Base-by-base conservation (phyloP, 2,113 vertebrate genomes). In the Ancistrus triradiatus region DNA sequence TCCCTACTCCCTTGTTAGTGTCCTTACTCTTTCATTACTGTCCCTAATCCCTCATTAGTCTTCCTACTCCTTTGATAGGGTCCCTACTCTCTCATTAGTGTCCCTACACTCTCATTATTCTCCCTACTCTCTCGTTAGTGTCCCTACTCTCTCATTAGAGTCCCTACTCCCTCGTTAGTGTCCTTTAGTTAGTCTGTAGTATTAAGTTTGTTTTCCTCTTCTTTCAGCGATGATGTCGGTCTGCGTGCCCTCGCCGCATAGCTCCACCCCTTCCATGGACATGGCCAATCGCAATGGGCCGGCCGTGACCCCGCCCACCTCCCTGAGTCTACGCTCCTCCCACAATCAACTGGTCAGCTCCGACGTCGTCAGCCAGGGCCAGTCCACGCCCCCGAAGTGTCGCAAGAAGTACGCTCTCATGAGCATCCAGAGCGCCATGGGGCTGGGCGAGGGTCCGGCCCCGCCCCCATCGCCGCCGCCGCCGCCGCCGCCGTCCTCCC, bases 391-490 rank as follows among this genome's bases (percentile, higher is more conserved):
- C 5, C 95, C 96, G 0, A 97, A 98, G 75, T 98, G 94, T 85
- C 88, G 95, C 72, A 98, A 96, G 65, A 97, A 98, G 74, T 98
- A 97, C 0, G 94, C 94, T 0, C 85, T 97, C 28, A 98, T 94
- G 69, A 97, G 89, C 63, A 95, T 98, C 63, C 94, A 98, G 87
- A 82, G 87, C 0, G 95, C 95, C 19, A 98, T 98, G 96, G 95
- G 95, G 24, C 91, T 98, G 1, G 87, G 90, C 0, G 93, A 96
- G 22, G 84, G 82, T 0, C 80, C 86, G 0, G 76, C 80, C 0
- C 64, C 68, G 83, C 13, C 74, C 67, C 82, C 88, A 2, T 56
- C 89, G 7, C 59, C 81, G 2, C 71, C 27, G 27, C 27, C 89
- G 8, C 59, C 81, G 2, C 71, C 79, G 0, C 68, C 77, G 0